phyloP scores from a whole-genome alignment of 2,888 invertebrate genomes.

The Andrena fulva region DNA sequence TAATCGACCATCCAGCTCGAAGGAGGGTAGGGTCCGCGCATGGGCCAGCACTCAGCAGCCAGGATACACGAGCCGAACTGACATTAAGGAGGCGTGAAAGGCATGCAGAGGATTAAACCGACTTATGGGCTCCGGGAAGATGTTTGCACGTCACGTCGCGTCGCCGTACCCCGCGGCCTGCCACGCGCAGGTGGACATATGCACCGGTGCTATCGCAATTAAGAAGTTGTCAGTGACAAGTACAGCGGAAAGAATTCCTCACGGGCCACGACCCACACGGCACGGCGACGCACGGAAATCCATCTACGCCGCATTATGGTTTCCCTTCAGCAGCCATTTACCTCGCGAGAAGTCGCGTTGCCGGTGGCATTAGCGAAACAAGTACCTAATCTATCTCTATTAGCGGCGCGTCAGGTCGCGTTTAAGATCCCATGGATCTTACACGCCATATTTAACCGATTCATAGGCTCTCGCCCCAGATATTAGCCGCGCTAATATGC shows the following conservation, averaged over 20 bases:
- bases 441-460: constrained; percentile 3
- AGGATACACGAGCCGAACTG: constrained; percentile 25
- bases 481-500: constrained; percentile 5
- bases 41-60: neutral
- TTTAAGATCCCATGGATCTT: constrained; percentile 27
- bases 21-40: neutral
- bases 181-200: neutral
- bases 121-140: constrained; percentile 45
- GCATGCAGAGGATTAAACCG: constrained; percentile 44
- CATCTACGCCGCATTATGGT: neutral
- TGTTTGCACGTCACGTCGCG: constrained; percentile 46
- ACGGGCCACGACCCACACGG: neutral
- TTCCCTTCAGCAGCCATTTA: neutral
- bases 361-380: constrained; percentile 1
- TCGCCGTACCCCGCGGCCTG: neutral
- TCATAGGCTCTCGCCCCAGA: constrained; percentile 13
- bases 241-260: neutral
- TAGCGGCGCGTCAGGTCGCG: neutral
- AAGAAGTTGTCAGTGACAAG: constrained; percentile 14
- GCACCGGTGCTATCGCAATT: constrained; percentile 9
- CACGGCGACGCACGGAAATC: neutral
- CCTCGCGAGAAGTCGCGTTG: neutral
- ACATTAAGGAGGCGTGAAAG: constrained; percentile 58
- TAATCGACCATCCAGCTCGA: constrained; percentile 8
- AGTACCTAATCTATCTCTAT: constrained; percentile 30